A percentile compares a stretch with the other conserved stretches of the same genome.
phyloP scores from a whole-genome alignment of 2,113 vertebrate species.

The Syrrhaptes paradoxus region DNA sequence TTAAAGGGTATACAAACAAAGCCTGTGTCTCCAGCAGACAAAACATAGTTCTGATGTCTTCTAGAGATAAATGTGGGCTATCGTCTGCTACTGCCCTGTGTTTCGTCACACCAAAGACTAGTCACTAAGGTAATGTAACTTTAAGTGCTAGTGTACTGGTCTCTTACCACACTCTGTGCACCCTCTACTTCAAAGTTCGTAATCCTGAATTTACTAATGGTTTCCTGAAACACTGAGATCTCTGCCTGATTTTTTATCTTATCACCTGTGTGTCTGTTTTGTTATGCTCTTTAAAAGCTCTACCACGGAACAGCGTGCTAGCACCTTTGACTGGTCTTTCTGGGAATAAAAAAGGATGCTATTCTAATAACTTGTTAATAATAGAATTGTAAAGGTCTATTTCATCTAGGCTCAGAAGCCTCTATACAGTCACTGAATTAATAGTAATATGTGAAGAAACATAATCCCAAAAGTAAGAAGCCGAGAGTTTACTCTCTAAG shows the following conservation, averaged over 20 bases:
- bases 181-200: not conserved
- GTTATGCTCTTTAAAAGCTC: not conserved
- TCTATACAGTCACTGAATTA: not conserved
- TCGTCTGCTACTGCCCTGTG: not conserved
- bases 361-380: not conserved
- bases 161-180: not conserved
- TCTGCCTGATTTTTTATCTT: not conserved
- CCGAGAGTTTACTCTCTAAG: not conserved
- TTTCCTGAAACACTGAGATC: not conserved
- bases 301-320: not conserved
- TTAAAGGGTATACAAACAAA: not conserved
- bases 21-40: not conserved
- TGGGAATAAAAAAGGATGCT: not conserved
- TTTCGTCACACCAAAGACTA: not conserved
- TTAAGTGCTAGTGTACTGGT: not conserved
- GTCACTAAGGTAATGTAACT: not conserved
- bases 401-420: not conserved
- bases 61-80: not conserved
- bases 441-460: not conserved
- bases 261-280: not conserved
- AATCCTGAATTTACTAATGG: not conserved
- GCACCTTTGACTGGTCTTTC: not conserved
- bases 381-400: not conserved
- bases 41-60: not conserved
- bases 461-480: not conserved